Conservation (phyloP, 2,888 invertebrate genomes). For the Eupithecia tripunctaria region DNA sequence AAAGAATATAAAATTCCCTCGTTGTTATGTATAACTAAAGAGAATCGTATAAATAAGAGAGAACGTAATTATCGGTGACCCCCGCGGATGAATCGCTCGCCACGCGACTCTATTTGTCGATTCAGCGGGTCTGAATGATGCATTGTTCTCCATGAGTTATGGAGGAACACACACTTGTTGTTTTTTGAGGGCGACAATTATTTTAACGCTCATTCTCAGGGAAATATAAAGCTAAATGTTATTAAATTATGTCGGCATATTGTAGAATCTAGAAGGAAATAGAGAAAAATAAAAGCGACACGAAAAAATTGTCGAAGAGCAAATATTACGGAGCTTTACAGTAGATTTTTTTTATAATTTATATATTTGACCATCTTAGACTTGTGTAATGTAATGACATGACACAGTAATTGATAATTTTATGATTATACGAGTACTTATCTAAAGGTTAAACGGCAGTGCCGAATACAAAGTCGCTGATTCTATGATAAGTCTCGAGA, state of each 20-base stretch:
- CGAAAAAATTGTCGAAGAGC: neutral
- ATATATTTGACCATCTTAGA: no score
- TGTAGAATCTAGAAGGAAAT: neutral
- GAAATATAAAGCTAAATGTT: neutral
- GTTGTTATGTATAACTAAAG: constrained; percentile 10
- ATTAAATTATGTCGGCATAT: neutral
- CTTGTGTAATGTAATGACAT: no score
- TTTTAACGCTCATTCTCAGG: constrained; percentile 1
- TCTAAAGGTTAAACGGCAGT: neutral
- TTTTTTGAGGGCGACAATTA: constrained; percentile 43
- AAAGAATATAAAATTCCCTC: constrained; percentile 2
- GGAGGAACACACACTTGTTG: constrained; percentile 51
- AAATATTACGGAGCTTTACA: no score
- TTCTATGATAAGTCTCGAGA: neutral
- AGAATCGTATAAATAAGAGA: constrained; percentile 11
- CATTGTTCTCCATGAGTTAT: constrained; percentile 61
- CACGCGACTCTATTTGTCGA: constrained; percentile 59
- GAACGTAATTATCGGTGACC: constrained; percentile 41
- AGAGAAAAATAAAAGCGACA: neutral
- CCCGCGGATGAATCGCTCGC: constrained; percentile 54
- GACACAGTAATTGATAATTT: no score
- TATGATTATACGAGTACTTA: no score
- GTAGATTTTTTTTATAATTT: no score
- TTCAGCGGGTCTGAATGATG: constrained; percentile 58
- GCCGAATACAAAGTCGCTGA: neutral